Evolutionary conservation across 2,797 vertebrate genomes (phyloP), one percentile per base, ranked within the genome.

Genomic region (Sphenopsis melanotis): DNA sequence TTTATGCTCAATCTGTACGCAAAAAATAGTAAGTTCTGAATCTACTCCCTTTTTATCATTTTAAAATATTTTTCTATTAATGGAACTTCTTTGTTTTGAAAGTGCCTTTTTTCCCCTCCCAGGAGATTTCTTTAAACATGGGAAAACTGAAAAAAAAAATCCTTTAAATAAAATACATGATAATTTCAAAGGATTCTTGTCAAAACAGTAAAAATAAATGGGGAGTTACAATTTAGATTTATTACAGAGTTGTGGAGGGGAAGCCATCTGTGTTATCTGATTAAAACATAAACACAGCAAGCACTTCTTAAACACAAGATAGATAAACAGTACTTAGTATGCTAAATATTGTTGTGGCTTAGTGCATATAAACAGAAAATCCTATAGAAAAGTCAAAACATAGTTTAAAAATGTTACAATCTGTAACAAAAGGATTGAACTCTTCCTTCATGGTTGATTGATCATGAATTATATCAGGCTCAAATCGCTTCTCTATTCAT

Each of bases 181-280:
- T 37, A 32, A 87, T 92, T 97, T 95, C 91, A 91, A 97, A 93
- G 79, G 41, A 83, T 34, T 76, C 55, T 39, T 95, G 74, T 92
- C 61, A 92, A 92, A 70, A 56, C 29, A 59, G 60, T 85, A 26
- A 87, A 95, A 75, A 75, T 89, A 88, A 88, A 78, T 78, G 34
- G 42, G 72, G 46, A 91, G 90, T 94, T 95, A 94, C 23, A 56
- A 30, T 85, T 83, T 49, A 89, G 90, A 95, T 96, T 97, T 95
- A 93, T 95, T 94, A 64, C 42, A 61, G 13, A 8, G n/a, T 63
- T 92, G 76, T 70, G 92, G 71, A 80, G 82, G 87, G 84, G 74
- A 80, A 75, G 41, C 42, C 32, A 59, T 96, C 64, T 93, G 65
- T 56, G 79, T 91, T 94, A 94, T 92, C 90, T 78, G 61, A 32